Base-by-base conservation (phyloP, 2,888 invertebrate genomes). In the Amblyjoppa proteus region DNA sequence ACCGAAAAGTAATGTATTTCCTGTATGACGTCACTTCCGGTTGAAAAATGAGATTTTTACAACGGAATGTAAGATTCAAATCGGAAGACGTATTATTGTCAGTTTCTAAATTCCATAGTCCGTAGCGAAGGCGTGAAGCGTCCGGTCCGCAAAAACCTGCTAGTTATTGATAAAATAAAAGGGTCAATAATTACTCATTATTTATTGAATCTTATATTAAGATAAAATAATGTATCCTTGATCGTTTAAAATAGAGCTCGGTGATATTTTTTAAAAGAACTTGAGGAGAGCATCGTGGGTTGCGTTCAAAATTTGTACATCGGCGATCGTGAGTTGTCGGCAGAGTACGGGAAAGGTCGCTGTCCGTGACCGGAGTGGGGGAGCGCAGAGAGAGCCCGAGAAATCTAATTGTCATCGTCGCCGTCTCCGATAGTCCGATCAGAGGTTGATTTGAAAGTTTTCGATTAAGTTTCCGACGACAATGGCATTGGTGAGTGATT, bases 401-500 rank as follows among this genome's bases (percentile, higher is more conserved):
- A 82, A 82, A 83, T 76, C 79, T 83, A 83, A 85, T 89, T 90
- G 91, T 91, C 91, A 91, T 91, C 88, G 75, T 79, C 61, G 68
- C 31, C 61, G 68, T 53, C 61, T 66, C 11, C 16, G 16, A 7
- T 16, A 28, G 11, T 49, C 28, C 41, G 41, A 16, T 56, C 31
- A 1, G 53, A 70, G 25, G 16, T 70, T n/a, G 25, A 56, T 31
- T 73, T n/a, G 1, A 20, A 38, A 9, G 7, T 58, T 25, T 70
- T 38, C 11, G 31, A 49, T 49, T 45, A 70, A 51, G 31, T 73
- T 28, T 56, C 38, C 6, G 25, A 38, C 11, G 45, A 82, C 41
- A 79, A 94, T 94, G 94, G 90, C 91, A 73, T 83, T 92, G 74
- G 77, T 91, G 25, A 88, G 79, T 41, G 87, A 81, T 69, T 88